These are phyloP conservation scores for Mystacides longicornis DNA, from an alignment of 2,888 invertebrate species.

Conservation along the genomic window DNA sequence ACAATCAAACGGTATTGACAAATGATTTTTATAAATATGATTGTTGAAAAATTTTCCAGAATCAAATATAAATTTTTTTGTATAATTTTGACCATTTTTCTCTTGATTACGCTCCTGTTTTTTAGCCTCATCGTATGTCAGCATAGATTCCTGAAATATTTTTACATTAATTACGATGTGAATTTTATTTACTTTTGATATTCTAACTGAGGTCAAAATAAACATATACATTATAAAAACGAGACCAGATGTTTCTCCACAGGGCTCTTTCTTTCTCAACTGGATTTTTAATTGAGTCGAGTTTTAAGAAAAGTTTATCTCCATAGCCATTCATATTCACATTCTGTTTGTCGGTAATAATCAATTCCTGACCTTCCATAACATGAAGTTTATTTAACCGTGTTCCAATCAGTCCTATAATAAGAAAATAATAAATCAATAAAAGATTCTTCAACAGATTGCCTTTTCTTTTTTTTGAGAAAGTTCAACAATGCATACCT, in stretches of 20 bases:
- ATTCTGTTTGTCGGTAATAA: constrained; percentile 49
- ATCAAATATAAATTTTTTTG: constrained; percentile 28
- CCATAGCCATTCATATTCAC: constrained; percentile 42
- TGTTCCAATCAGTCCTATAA: constrained; percentile 45
- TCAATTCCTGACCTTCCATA: constrained; percentile 57
- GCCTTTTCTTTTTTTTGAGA: too few species aligned
- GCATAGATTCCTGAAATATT: constrained; percentile 10
- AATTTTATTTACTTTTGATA: neutral
- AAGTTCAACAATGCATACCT: too few species aligned
- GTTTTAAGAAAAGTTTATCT: constrained; percentile 8
- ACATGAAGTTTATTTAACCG: constrained; percentile 45
- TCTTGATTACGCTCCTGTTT: neutral
- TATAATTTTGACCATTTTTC: neutral
- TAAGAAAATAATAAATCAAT: constrained; percentile 7
- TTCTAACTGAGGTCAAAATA: too few species aligned
- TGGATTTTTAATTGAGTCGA: constrained; percentile 28
- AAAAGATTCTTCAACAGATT: too few species aligned
- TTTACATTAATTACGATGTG: too few species aligned
- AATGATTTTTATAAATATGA: constrained; percentile 34
- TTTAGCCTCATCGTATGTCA: constrained; percentile 14
- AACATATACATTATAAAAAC: constrained; percentile 17
- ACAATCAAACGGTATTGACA: constrained; percentile 52
- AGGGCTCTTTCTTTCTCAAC: neutral
- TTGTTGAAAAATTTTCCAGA: constrained; percentile 7
- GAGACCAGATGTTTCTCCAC: constrained; percentile 16